Percentiles rank a stretch among this genome's conserved stretches.
Evolutionary conservation across 2,113 vertebrate species (phyloP).

Genomic region (Pelmatolapia mariae): DNA sequence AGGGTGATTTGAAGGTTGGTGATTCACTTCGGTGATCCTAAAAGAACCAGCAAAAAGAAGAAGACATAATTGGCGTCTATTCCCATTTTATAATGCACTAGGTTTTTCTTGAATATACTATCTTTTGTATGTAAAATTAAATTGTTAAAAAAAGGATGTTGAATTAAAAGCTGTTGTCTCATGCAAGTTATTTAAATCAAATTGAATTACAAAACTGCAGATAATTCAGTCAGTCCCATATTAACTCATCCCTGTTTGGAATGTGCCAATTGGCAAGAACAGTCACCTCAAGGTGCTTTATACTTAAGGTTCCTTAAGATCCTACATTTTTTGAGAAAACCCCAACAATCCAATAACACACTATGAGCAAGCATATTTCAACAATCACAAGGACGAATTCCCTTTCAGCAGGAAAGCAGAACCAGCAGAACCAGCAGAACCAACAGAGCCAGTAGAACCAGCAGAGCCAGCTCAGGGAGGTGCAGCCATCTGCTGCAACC

Average conservation of each 20-base stretch:
- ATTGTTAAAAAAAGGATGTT: background rate
- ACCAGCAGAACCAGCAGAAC: background rate
- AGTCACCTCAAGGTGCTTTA: background rate
- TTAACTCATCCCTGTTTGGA: background rate
- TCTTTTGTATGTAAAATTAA: background rate
- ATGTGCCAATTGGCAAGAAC: background rate
- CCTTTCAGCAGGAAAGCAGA: background rate
- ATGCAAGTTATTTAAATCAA: background rate
- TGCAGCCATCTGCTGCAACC: background rate
- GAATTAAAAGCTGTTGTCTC: background rate
- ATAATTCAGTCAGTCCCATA: background rate
- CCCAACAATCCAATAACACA: background rate
- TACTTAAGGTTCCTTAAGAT: background rate
- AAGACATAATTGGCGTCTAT: rapidly evolving
- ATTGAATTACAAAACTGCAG: background rate
- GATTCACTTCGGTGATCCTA: background rate
- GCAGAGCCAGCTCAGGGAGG: background rate
- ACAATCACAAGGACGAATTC: background rate
- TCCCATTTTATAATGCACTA: background rate
- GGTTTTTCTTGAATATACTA: background rate
- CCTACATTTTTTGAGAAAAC: background rate
- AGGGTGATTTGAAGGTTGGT: background rate
- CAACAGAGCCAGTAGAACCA: background rate
- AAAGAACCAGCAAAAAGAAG: background rate
- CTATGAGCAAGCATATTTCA: background rate